Percentiles rank a stretch among this genome's conserved stretches.
phyloP scores from a whole-genome alignment of 2,797 vertebrate species.

The Anisognathus igniventris region DNA sequence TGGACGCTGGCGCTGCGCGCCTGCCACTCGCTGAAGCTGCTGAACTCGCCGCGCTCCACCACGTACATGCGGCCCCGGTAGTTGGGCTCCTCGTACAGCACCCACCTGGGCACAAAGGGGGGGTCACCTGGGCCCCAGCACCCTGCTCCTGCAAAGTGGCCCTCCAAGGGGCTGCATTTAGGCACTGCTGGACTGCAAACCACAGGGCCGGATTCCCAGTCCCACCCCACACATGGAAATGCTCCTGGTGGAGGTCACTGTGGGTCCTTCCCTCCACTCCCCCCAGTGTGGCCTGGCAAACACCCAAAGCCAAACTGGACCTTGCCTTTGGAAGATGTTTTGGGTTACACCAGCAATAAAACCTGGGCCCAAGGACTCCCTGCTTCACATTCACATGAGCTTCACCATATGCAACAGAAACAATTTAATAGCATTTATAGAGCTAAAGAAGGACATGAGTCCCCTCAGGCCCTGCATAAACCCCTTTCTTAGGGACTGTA shows the following conservation, averaged over 20 bases:
- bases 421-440: background rate
- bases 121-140: background rate
- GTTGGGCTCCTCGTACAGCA: slow-evolving; percentile 92
- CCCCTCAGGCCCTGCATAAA: background rate
- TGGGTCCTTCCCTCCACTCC: fast-evolving
- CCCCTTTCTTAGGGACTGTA: background rate
- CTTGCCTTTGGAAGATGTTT: background rate
- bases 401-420: background rate
- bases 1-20: slow-evolving; percentile 85
- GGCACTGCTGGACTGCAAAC: background rate
- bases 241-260: background rate
- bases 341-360: background rate
- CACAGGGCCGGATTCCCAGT: fast-evolving
- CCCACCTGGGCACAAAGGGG: slow-evolving; percentile 78
- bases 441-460: background rate
- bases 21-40: slow-evolving; percentile 84
- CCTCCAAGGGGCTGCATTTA: fast-evolving
- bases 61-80: slow-evolving; percentile 91
- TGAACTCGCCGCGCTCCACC: slow-evolving; percentile 87
- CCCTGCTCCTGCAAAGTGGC: fast-evolving
- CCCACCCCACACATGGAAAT: fast-evolving
- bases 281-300: fast-evolving
- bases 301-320: background rate
- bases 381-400: background rate
- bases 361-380: background rate